These are phyloP conservation scores for Prunella fulvescens DNA, from an alignment of 2,113 vertebrate species.

Conservation along the genomic window DNA sequence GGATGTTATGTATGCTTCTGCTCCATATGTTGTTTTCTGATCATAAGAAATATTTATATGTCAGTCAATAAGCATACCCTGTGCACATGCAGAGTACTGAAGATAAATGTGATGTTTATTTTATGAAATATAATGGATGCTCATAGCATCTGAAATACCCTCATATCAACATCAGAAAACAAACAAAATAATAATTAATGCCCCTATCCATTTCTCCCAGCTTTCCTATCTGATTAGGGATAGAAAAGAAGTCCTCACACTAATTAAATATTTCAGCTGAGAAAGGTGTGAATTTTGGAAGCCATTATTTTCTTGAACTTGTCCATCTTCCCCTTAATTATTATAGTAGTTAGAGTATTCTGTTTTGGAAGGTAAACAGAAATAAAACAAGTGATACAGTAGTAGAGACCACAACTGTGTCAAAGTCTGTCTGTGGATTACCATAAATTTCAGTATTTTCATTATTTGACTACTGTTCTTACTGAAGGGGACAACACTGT, in stretches of 20 bases:
- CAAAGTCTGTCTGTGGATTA: background rate
- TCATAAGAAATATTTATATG: background rate
- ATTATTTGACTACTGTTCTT: background rate
- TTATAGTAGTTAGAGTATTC: conserved; percentile 12
- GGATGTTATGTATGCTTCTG: background rate
- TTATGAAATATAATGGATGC: background rate
- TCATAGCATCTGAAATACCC: background rate
- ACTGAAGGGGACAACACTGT: background rate
- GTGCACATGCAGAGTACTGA: background rate
- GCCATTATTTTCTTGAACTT: background rate
- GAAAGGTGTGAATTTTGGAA: background rate
- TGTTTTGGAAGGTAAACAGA: conserved; percentile 40
- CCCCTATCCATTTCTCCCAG: background rate
- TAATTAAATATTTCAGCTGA: background rate
- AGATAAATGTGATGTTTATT: background rate
- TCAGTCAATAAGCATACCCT: background rate
- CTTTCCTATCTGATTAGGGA: background rate
- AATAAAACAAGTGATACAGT: conserved; percentile 25
- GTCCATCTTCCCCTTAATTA: background rate
- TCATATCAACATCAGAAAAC: background rate
- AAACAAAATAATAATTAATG: background rate
- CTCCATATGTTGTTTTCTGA: background rate
- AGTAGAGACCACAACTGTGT: background rate
- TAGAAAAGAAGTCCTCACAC: background rate
- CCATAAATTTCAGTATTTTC: conserved; percentile 21